Percentiles rank a stretch among this genome's conserved stretches.
Conservation (phyloP, 2,888 invertebrate species). For the Ecliptopera silaceata region DNA sequence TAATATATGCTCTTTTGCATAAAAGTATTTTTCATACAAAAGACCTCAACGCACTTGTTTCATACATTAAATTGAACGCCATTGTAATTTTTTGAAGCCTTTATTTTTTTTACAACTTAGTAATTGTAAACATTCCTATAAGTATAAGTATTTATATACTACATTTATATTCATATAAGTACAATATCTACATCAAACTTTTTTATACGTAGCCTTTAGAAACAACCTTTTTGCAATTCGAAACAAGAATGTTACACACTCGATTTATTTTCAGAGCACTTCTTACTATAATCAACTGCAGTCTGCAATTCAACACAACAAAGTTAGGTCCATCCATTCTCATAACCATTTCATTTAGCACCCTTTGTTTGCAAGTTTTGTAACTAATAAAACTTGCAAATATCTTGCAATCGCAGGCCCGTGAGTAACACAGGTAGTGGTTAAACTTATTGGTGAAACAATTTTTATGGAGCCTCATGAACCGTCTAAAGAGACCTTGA, state of each 20-base stretch:
- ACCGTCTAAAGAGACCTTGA: no score
- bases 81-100: no score
- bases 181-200: no score
- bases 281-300: slow-evolving; percentile 4
- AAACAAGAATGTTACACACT: not conserved
- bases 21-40: not conserved
- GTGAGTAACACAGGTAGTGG: slow-evolving; percentile 29
- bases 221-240: no score
- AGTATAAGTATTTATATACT: no score
- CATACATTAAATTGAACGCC: no score
- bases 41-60: not conserved
- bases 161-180: no score
- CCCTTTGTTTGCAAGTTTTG: slow-evolving; percentile 32
- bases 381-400: slow-evolving; percentile 25
- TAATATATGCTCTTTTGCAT: no score
- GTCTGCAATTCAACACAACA: slow-evolving; percentile 16
- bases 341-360: slow-evolving; percentile 27
- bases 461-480: not conserved
- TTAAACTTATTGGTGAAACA: slow-evolving; percentile 9
- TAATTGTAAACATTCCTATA: no score
- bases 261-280: not conserved
- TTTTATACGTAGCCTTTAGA: no score
- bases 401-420: slow-evolving; percentile 29
- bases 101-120: no score
- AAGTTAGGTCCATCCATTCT: slow-evolving; percentile 11